Conservation (phyloP, 1,140 invertebrate genomes). For the Ceratina australensis region DNA sequence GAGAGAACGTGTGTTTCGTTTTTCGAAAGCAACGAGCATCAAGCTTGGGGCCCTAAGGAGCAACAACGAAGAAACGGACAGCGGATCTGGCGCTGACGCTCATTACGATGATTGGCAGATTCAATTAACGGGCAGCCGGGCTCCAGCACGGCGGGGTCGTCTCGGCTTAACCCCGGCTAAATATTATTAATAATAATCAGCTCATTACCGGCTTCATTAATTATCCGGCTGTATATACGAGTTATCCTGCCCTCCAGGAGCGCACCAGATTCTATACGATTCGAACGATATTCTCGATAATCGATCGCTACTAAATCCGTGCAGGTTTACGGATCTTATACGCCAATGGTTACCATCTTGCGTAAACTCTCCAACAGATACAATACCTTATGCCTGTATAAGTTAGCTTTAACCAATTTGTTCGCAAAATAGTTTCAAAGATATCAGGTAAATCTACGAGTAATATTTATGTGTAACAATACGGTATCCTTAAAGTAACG, state of each 20-base stretch:
- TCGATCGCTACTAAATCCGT: constrained; percentile 18
- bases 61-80: constrained; percentile 60
- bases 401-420: too few species aligned
- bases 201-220: constrained; percentile 79
- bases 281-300: constrained; percentile 30
- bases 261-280: constrained; percentile 53
- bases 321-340: not conserved
- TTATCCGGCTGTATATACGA: constrained; percentile 68
- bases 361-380: too few species aligned
- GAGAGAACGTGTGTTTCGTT: constrained; percentile 53
- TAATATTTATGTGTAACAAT: too few species aligned
- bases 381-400: too few species aligned
- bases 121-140: constrained; percentile 76
- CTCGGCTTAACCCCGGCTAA: constrained; percentile 77
- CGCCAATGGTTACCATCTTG: too few species aligned
- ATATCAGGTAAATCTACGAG: too few species aligned
- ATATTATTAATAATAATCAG: constrained; percentile 80
- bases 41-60: constrained; percentile 56
- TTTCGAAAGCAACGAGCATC: constrained; percentile 65
- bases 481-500: too few species aligned
- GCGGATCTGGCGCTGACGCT: constrained; percentile 75
- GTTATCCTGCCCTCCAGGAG: constrained; percentile 51
- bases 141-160: constrained; percentile 72
- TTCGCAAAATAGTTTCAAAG: too few species aligned
- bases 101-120: constrained; percentile 80